phyloP scores from a whole-genome alignment of 2,797 vertebrate genomes.

The Pangasius macronema region DNA sequence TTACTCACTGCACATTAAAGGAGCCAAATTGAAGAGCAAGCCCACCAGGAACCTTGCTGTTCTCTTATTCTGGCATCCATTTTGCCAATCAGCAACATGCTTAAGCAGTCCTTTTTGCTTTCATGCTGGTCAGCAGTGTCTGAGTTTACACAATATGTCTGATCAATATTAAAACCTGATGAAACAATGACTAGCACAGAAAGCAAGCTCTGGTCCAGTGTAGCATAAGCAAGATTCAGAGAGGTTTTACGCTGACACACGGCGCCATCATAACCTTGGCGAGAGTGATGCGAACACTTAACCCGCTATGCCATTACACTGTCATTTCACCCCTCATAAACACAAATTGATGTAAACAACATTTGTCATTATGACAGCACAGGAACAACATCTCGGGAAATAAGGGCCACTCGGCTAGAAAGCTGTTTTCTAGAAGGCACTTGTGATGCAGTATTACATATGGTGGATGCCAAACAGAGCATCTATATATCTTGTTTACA shows the following conservation, averaged over 20 bases:
- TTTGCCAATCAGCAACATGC: conserved; percentile 58
- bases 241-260: conserved; percentile 20
- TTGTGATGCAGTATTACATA: conserved; percentile 34
- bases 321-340: conserved; percentile 42
- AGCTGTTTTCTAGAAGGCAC: conserved; percentile 22
- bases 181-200: neutral
- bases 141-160: conserved; percentile 56
- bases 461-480: conserved; percentile 15
- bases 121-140: conserved; percentile 42
- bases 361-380: conserved; percentile 47
- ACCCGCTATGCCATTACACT: conserved; percentile 41
- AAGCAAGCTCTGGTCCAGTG: neutral
- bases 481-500: conserved; percentile 35
- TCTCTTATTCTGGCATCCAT: conserved; percentile 68
- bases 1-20: conserved; percentile 75
- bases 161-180: conserved; percentile 59
- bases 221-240: conserved; percentile 14
- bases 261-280: conserved; percentile 6
- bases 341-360: conserved; percentile 44
- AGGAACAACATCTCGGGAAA: conserved; percentile 34
- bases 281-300: conserved; percentile 25
- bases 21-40: conserved; percentile 63
- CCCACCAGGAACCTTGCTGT: conserved; percentile 19
- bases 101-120: conserved; percentile 48
- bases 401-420: conserved; percentile 29